Base-by-base conservation (phyloP, 2,113 vertebrate genomes). In the Rhinolophus sinicus region DNA sequence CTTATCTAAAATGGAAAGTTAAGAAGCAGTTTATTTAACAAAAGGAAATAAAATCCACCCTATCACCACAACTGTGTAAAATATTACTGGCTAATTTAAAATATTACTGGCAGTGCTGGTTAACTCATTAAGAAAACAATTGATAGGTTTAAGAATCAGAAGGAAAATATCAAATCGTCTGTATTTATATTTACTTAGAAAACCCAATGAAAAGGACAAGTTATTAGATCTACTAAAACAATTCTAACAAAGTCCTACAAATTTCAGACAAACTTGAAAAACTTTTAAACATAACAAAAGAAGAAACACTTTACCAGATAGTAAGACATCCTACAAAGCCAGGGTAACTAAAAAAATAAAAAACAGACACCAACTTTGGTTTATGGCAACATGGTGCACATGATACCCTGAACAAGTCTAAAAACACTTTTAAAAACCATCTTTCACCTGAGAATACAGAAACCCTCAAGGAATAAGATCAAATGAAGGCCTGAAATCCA, bases 401-500 rank as follows among this genome's bases (percentile, higher is more conserved):
- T 4, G 6, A 38, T 26, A 65, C 13, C 44, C 38, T 72, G 6
- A 88, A 65, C 3, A 88, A 80, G 8, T 73, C 56, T 73, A 70
- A 80, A 86, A 83, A 11, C 9, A 64, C 5, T 60, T 94, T 60
- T n/a, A 69, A 90, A 75, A 90, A 11, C 33, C 33, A 65, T 56
- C n/a, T 84, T 50, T 78, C 16, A 33, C 44, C 6, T 54, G 73
- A 75, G n/a, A 80, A 85, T 50, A 33, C 24, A 88, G 26, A 62
- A 73, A 85, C 56, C 50, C 73, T 86, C 58, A 52, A 69, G 38
- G 47, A 65, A 52, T 24, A 73, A 65, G 19, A 76, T n/a, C 87
- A 88, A 95, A 77, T 33, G 30, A 92, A 84, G 77, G 22, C 52
- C 56, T 94, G 22, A 67, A 91, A 70, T 89, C 22, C 78, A 93